A percentile compares a stretch with the other conserved stretches of the same genome.
These are phyloP conservation scores for Taphrorychus bicolor DNA, from an alignment of 2,888 invertebrate species.

Conservation along the genomic window DNA sequence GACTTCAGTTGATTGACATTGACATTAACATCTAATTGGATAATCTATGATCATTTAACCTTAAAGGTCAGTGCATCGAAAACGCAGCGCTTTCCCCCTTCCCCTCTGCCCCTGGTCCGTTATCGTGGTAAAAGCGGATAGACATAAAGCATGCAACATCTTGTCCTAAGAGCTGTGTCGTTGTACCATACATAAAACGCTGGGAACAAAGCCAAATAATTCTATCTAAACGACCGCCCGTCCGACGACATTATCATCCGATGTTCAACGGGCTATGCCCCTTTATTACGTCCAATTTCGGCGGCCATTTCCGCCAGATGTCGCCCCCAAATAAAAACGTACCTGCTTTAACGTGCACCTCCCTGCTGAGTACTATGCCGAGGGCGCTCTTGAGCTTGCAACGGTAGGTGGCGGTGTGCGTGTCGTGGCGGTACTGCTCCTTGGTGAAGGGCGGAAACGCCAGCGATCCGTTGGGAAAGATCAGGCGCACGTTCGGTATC, in stretches of 20 bases:
- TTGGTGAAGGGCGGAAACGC: conserved; percentile 85
- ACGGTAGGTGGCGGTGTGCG: conserved; percentile 85
- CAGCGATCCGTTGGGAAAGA: conserved; percentile 84
- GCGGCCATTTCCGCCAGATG: not conserved
- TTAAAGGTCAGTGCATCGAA: no score
- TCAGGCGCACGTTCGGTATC: conserved; percentile 75
- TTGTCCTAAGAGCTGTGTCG: not conserved
- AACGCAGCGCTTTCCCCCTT: no score
- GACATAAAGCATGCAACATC: not conserved
- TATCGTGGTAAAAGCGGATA: no score
- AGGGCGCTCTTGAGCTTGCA: conserved; percentile 73
- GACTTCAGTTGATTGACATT: no score
- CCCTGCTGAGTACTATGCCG: conserved; percentile 81
- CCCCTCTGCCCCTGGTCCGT: no score
- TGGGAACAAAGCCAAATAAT: conserved; percentile 6
- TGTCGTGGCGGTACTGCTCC: conserved; percentile 80
- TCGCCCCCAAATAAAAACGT: conserved; percentile 38
- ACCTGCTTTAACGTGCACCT: conserved; percentile 91
- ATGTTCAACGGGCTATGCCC: not conserved
- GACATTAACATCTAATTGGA: no score
- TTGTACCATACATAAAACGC: not conserved
- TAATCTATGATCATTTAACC: no score
- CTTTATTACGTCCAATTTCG: conserved; percentile 3
- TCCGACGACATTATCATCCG: conserved; percentile 2
- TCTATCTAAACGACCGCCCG: conserved; percentile 3